Evolutionary conservation across 2,113 vertebrate genomes (phyloP).

Genomic region (Prunella fulvescens): DNA sequence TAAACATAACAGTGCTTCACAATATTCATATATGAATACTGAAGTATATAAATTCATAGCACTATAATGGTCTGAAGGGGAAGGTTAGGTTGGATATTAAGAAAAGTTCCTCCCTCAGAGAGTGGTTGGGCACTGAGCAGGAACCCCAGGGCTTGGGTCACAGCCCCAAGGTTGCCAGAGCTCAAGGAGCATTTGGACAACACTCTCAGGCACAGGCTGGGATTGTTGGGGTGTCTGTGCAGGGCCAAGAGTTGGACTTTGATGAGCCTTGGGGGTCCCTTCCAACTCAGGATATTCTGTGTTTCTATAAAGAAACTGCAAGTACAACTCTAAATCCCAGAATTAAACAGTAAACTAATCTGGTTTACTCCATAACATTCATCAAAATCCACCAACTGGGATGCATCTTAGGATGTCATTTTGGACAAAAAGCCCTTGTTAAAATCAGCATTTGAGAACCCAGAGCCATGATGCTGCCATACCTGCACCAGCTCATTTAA

Average conservation of each 20-base stretch:
- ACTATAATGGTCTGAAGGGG: neutral
- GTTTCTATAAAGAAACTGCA: neutral
- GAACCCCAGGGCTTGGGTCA: neutral
- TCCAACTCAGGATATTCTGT: neutral
- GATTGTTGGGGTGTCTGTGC: neutral
- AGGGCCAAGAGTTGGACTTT: neutral
- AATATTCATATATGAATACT: neutral
- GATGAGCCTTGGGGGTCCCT: neutral
- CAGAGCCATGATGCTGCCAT: neutral
- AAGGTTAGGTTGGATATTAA: neutral
- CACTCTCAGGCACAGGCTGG: fast-evolving
- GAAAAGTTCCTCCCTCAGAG: neutral
- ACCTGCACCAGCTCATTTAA: slow-evolving; percentile 99
- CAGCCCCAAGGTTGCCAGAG: neutral
- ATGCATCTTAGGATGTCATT: neutral
- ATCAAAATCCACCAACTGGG: neutral
- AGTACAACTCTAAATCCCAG: neutral
- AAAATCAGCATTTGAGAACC: neutral
- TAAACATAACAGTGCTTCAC: neutral
- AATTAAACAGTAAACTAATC: neutral
- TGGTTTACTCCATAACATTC: fast-evolving
- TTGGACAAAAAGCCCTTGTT: neutral
- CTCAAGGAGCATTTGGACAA: neutral
- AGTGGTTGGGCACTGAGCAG: neutral
- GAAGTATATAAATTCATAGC: neutral